These are phyloP conservation scores for Otolemur garnettii DNA, from an alignment of 2,113 vertebrate species.

Conservation along the genomic window DNA sequence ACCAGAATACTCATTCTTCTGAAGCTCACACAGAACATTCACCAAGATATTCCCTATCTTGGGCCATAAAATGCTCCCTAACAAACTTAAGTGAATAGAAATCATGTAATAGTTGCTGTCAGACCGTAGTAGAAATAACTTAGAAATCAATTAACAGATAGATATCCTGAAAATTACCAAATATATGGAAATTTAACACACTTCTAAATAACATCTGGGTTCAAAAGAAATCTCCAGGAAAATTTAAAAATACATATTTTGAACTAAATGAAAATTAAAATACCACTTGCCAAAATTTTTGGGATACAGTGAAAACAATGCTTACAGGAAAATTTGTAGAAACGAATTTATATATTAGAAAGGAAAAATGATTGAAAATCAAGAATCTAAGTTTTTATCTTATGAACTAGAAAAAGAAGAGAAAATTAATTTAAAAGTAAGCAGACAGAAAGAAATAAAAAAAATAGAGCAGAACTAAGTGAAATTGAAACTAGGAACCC, in stretches of 20 bases:
- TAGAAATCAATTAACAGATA: neutral
- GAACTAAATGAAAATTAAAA: neutral
- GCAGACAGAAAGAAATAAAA: neutral
- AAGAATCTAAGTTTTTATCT: neutral
- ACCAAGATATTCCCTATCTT: no score
- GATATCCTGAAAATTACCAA: neutral
- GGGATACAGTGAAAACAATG: neutral
- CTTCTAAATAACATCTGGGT: neutral
- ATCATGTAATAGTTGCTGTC: neutral
- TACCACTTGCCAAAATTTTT: neutral
- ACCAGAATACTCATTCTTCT: no score
- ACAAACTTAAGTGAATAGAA: no score
- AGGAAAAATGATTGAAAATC: neutral
- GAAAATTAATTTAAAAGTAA: constrained; percentile 8
- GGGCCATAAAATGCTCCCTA: no score
- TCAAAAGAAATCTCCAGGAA: neutral
- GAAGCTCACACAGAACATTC: no score
- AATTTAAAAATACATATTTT: neutral
- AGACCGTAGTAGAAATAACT: neutral
- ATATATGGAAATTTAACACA: neutral
- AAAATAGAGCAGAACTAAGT: neutral
- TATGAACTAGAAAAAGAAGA: neutral
- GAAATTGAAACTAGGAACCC: neutral
- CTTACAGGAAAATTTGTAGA: neutral
- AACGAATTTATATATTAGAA: neutral